Base-by-base conservation (phyloP, 2,797 vertebrate genomes). In the Uromys caudimaculatus region DNA sequence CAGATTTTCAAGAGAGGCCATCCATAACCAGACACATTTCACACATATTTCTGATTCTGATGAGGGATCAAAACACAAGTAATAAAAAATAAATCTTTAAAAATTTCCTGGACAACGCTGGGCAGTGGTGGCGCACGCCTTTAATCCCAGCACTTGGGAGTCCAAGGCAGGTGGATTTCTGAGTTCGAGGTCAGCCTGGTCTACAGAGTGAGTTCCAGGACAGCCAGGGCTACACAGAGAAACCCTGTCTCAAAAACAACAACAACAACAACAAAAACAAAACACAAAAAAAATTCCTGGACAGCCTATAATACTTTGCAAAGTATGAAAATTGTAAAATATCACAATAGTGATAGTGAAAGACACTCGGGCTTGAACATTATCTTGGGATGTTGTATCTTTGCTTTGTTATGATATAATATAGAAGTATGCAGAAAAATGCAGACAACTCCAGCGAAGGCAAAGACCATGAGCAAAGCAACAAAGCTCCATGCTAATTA, bases 311-410 rank as follows among this genome's bases (percentile, higher is more conserved):
- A 62, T 79, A 87, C 12, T 62, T 84, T n/a, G 35, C 12, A n/a
- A 88, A 95, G 10, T 88, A 91, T 56, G 47, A 87, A 93, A 90
- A 69, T 81, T 11, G 2, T 83, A 91, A n/a, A 41, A 86, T 32
- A 85, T 86, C 19, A 17, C 56, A 84, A 64, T 84, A n/a, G 56
- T 69, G 67, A n/a, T 19, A n/a, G 10, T 81, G 24, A 88, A 94
- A 95, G 17, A 50, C 4, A 8, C 58, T 84, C 8, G 47, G 19
- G 3, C 24, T 90, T 60, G 21, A 84, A 95, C 76, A 78, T 76
- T 81, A 90, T 54, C 62, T 75, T 93, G 83, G 52, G 50, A 71
- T 58, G 84, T 29, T 84, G 77, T 94, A 21, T 94, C 69, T 85
- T 38, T n/a, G 47, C 62, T 21, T 60, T 73, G 78, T 85, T 95